A percentile compares a stretch with the other conserved stretches of the same genome.
Evolutionary conservation across 2,797 vertebrate species (phyloP).

Genomic region (Sardinella longiceps): DNA sequence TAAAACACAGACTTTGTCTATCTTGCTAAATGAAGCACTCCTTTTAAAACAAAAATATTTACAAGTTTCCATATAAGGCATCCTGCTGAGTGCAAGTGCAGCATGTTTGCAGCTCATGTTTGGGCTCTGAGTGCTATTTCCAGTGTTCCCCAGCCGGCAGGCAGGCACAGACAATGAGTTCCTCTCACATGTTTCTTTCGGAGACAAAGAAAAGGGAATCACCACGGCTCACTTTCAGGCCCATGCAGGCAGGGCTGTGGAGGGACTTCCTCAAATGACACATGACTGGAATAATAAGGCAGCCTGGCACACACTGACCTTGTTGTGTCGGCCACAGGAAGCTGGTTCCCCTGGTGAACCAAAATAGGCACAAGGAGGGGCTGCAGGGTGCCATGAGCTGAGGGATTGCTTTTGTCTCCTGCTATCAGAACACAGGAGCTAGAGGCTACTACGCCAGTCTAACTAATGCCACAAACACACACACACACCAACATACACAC

Average conservation of each 20-base stretch:
- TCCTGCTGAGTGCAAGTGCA: background rate
- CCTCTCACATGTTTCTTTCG: slow-evolving; percentile 31
- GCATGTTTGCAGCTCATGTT: background rate
- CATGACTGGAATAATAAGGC: slow-evolving; percentile 57
- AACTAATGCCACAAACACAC: background rate
- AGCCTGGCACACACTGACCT: slow-evolving; percentile 37
- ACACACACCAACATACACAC: background rate
- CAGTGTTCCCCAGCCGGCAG: background rate
- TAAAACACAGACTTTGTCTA: background rate
- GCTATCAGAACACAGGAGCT: slow-evolving; percentile 11
- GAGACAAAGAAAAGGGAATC: slow-evolving; percentile 45
- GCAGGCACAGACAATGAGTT: slow-evolving; percentile 22
- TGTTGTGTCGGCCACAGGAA: slow-evolving; percentile 52
- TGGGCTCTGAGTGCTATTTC: background rate
- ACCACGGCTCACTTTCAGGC: slow-evolving; percentile 33
- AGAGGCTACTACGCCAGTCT: background rate
- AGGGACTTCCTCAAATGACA: slow-evolving; percentile 49
- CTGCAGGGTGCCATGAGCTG: background rate
- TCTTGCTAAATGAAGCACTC: background rate
- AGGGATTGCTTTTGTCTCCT: slow-evolving; percentile 31
- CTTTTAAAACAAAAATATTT: background rate
- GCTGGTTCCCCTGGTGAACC: slow-evolving; percentile 40
- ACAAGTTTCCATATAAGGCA: background rate
- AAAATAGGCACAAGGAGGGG: slow-evolving; percentile 31
- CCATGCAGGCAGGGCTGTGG: background rate